These are phyloP conservation scores for Cyprinus carpio DNA, from an alignment of 2,113 vertebrate genomes.

Conservation along the genomic window DNA sequence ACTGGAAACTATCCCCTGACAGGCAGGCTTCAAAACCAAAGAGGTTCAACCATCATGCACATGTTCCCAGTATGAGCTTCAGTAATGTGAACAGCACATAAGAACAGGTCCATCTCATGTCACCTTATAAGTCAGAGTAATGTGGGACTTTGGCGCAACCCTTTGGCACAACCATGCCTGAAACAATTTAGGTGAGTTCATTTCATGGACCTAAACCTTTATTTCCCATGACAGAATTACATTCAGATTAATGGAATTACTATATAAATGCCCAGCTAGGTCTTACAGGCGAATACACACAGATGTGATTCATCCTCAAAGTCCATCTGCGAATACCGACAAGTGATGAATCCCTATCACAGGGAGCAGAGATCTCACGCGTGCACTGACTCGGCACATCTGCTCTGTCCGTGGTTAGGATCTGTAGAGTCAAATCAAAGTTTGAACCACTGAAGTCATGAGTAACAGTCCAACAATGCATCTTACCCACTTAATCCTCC, in stretches of 20 bases:
- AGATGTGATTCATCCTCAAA: conserved; percentile 41
- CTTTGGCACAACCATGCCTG: conserved; percentile 77
- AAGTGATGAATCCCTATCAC: conserved; percentile 46
- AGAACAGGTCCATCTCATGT: conserved; percentile 70
- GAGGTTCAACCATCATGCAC: conserved; percentile 45
- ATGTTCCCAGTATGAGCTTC: conserved; percentile 18
- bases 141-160: conserved; percentile 78
- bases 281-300: conserved; percentile 37
- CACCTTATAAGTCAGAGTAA: conserved; percentile 77
- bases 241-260: conserved; percentile 43
- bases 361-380: conserved; percentile 52
- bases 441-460: conserved; percentile 2
- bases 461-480: conserved; percentile 24
- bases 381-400: conserved; percentile 56
- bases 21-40: conserved; percentile 37
- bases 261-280: conserved; percentile 34
- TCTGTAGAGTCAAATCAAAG: background rate
- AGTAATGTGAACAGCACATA: conserved; percentile 60
- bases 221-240: conserved; percentile 38
- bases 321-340: conserved; percentile 46
- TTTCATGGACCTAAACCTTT: conserved; percentile 50
- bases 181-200: conserved; percentile 76
- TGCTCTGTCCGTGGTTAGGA: conserved; percentile 59
- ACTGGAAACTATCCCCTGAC: conserved; percentile 65
- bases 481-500: conserved; percentile 29